A percentile compares a stretch with the other conserved stretches of the same genome.
Conservation (phyloP, 2,797 vertebrate species). For the Pantherophis vulpinus region DNA sequence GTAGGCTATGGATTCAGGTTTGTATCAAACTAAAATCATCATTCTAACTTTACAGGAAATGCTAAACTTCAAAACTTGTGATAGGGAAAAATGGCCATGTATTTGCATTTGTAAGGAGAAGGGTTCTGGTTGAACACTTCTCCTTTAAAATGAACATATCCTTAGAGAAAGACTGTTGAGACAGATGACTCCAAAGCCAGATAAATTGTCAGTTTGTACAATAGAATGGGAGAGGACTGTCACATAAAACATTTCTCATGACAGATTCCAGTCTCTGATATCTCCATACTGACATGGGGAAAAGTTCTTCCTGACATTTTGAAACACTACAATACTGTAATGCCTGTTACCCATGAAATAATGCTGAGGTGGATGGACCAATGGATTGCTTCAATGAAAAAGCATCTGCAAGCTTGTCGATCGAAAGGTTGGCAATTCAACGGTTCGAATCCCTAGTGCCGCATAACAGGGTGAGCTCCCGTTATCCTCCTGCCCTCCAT, state of each 20-base stretch:
- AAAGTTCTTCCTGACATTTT: background rate
- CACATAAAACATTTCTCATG: background rate
- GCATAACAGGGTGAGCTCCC: no score
- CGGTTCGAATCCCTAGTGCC: no score
- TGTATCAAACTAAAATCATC: background rate
- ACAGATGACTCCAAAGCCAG: background rate
- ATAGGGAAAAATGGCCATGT: background rate
- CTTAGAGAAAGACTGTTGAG: background rate
- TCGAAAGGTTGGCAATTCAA: no score
- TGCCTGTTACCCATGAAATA: background rate
- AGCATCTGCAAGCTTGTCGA: background rate
- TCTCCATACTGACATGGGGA: background rate
- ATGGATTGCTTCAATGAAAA: background rate
- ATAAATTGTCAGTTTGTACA: background rate
- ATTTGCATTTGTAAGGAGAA: background rate
- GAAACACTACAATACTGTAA: background rate
- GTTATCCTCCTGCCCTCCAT: background rate
- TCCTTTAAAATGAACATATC: background rate
- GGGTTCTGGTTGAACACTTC: background rate
- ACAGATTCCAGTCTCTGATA: background rate
- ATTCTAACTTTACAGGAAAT: background rate
- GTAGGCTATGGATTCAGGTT: background rate
- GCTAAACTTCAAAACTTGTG: background rate
- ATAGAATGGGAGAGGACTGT: background rate
- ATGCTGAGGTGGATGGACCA: background rate